Base-by-base conservation (phyloP, 2,888 invertebrate genomes). In the Apantesis nais region DNA sequence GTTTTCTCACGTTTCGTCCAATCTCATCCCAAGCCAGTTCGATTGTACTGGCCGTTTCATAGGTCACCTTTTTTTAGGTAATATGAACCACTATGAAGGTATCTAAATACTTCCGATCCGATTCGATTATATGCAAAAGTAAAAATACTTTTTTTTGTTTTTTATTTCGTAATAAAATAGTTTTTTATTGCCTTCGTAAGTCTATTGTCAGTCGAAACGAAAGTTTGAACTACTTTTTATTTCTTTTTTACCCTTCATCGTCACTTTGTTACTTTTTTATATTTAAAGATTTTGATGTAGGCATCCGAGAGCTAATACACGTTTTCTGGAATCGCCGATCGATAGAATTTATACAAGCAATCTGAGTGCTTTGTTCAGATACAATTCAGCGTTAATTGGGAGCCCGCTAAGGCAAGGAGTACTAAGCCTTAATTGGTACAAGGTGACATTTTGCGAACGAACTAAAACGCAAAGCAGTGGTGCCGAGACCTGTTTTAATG, bases 301-400 rank as follows among this genome's bases (percentile, higher is more conserved):
- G 37, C 44, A 41, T 22, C 58, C 31, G 22, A 39, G 55, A 39
- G 9, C 55, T 4, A 37, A 11, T 61, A 9, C 19, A 41, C 48
- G 41, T 55, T 44, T 69, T 39, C 44, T 58, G 19, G 44, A 31
- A 31, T 29, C 52, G 61, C 48, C 41, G 29, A 62, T 72, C 61
- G 61, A 67, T 72, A n/a, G 63, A 44, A 39, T 44, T 62, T 61
- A 70, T 71, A 67, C 73, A 72, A 70, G 73, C 74, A 79, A 83
- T 82, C 74, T 73, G 72, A 70, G 67, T 74, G 74, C 75, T 84
- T 80, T 80, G 78, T 83, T 74, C 74, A 76, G 76, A 74, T 73
- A 82, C 78, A 74, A 74, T 72, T 76, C 74, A 55, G 66, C 61
- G 76, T 72, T 84, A 83, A 81, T 80, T 81, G 82, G 76, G 37